Percentiles rank a stretch among this genome's conserved stretches.
Evolutionary conservation across 2,888 invertebrate species (phyloP).

Genomic region (Trissonchulus sp.): DNA sequence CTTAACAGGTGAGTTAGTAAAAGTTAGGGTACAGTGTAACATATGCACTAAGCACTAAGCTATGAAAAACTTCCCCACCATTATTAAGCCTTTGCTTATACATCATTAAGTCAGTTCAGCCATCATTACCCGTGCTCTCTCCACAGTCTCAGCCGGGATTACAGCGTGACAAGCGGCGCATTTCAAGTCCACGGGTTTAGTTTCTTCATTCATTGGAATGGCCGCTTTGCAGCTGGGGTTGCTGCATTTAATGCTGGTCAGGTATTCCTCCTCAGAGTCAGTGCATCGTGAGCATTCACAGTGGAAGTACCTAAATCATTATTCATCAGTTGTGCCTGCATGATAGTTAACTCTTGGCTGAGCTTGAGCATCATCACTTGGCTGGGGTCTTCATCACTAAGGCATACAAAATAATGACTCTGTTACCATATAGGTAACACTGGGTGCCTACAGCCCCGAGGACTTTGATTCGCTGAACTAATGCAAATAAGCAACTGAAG

Average conservation of each 20-base stretch:
- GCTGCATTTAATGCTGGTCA: conserved; percentile 42
- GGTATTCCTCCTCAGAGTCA: conserved; percentile 45
- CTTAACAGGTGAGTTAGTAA: too few relatives aligned
- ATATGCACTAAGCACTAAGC: neutral
- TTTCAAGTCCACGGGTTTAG: conserved; percentile 41
- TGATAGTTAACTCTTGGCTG: too few relatives aligned
- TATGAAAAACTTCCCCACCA: neutral
- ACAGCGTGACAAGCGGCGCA: conserved; percentile 42
- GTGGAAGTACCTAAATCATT: conserved; percentile 39
- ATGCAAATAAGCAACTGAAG: too few relatives aligned
- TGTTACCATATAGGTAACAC: too few relatives aligned
- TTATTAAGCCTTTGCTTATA: conserved; percentile 21
- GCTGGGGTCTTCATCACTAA: too few relatives aligned
- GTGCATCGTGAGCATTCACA: conserved; percentile 46
- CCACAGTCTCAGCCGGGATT: conserved; percentile 33
- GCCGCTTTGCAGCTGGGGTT: conserved; percentile 42
- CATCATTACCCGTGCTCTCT: too few relatives aligned
- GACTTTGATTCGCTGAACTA: too few relatives aligned
- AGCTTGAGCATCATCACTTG: too few relatives aligned
- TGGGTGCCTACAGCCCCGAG: too few relatives aligned
- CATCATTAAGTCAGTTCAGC: conserved; percentile 32
- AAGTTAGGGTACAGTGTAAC: too few relatives aligned
- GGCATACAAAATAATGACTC: too few relatives aligned
- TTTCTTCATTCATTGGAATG: conserved; percentile 40
- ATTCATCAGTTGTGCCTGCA: too few relatives aligned